Evolutionary conservation across 2,113 vertebrate genomes (phyloP).

Genomic region (Physeter macrocephalus): DNA sequence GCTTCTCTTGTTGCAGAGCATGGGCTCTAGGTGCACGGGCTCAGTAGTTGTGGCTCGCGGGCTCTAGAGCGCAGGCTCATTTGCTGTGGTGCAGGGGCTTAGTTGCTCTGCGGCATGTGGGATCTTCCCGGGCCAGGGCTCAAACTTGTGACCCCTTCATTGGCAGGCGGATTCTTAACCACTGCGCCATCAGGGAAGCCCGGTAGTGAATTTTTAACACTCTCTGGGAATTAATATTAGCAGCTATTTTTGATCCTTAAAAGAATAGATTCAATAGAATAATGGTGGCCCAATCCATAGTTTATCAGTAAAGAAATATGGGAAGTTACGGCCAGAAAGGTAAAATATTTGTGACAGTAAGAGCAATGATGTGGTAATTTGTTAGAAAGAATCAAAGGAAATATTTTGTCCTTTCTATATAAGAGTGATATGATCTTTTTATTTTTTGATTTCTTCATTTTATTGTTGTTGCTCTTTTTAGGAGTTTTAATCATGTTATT

Average conservation of each 20-base stretch:
- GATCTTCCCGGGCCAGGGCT: too few relatives aligned
- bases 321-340: neutral
- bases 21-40: too few relatives aligned
- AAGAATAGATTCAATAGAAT: neutral
- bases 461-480: neutral
- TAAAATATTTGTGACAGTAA: neutral
- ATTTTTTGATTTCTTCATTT: neutral
- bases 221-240: neutral
- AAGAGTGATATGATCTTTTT: neutral
- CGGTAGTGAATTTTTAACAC: neutral
- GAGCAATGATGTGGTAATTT: neutral
- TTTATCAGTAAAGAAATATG: neutral
- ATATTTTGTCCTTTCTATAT: neutral
- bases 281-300: neutral
- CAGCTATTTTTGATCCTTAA: neutral
- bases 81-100: too few relatives aligned
- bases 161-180: too few relatives aligned
- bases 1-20: too few relatives aligned
- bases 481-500: neutral
- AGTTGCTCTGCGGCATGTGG: too few relatives aligned
- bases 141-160: too few relatives aligned
- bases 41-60: too few relatives aligned
- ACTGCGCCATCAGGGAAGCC: too few relatives aligned
- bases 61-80: too few relatives aligned
- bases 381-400: neutral